These are phyloP conservation scores for Yponomeuta malinellus DNA, from an alignment of 2,888 invertebrate genomes.

Conservation along the genomic window DNA sequence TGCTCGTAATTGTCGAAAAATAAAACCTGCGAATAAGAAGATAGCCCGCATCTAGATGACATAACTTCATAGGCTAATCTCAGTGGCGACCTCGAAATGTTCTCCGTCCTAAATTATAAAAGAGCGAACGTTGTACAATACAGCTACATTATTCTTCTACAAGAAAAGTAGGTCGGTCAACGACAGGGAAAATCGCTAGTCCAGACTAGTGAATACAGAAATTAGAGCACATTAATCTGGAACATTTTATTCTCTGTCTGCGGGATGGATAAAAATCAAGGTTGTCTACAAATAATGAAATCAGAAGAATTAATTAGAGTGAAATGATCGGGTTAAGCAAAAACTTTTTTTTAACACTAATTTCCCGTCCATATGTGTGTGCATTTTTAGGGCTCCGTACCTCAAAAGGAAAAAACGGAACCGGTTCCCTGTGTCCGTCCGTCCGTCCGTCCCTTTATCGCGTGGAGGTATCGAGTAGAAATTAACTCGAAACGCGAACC, in stretches of 20 bases:
- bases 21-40: neutral
- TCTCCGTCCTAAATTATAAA: conserved; percentile 51
- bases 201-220: neutral
- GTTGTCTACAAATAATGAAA: neutral
- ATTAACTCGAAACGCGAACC: too few species aligned
- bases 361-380: too few species aligned
- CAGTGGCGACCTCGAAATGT: conserved; percentile 50
- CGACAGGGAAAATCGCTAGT: conserved; percentile 35
- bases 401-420: too few species aligned
- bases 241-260: conserved; percentile 19
- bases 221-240: neutral
- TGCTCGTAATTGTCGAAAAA: neutral
- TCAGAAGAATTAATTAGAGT: neutral
- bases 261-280: conserved; percentile 25
- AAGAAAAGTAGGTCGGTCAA: conserved; percentile 62
- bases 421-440: too few species aligned
- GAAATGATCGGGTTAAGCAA: neutral
- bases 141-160: conserved; percentile 47
- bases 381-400: too few species aligned
- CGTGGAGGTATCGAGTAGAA: too few species aligned
- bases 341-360: too few species aligned
- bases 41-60: conserved; percentile 4
- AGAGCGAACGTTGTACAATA: conserved; percentile 45
- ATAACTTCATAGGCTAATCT: conserved; percentile 25
- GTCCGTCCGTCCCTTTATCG: too few species aligned